Evolutionary conservation across 2,888 invertebrate species (phyloP).

Genomic region (Adela reaumurella): DNA sequence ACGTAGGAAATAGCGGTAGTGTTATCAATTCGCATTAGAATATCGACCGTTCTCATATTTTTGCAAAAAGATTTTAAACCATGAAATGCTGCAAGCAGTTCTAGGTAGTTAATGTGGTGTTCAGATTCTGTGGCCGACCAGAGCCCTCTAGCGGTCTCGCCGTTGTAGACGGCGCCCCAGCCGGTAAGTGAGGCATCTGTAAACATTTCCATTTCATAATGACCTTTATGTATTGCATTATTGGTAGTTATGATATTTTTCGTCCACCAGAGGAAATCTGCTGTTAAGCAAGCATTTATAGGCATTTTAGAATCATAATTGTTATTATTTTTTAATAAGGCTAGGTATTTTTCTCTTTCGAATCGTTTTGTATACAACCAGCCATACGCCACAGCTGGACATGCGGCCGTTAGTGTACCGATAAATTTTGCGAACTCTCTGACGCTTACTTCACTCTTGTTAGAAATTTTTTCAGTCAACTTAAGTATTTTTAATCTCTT

Average conservation of each 20-base stretch:
- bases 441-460: too few species aligned
- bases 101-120: neutral
- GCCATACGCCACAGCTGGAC: constrained; percentile 9
- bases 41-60: neutral
- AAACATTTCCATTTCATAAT: constrained; percentile 5
- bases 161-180: constrained; percentile 2
- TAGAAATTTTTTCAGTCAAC: too few species aligned
- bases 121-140: neutral
- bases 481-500: too few species aligned
- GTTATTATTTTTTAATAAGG: too few species aligned
- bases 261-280: too few species aligned
- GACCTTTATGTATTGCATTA: too few species aligned
- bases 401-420: too few species aligned
- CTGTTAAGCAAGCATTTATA: too few species aligned
- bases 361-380: constrained; percentile 9
- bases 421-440: too few species aligned
- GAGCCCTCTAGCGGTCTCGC: neutral
- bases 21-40: constrained; percentile 5
- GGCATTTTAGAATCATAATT: too few species aligned
- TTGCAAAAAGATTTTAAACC: constrained; percentile 2
- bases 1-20: constrained; percentile 3
- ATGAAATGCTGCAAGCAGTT: constrained; percentile 3
- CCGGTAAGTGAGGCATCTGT: constrained; percentile 6
- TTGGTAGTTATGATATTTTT: too few species aligned
- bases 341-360: too few species aligned